Percentiles rank a stretch among this genome's conserved stretches.
These are phyloP conservation scores for Polylopha cassiicola DNA, from an alignment of 2,888 invertebrate genomes.

Conservation along the genomic window DNA sequence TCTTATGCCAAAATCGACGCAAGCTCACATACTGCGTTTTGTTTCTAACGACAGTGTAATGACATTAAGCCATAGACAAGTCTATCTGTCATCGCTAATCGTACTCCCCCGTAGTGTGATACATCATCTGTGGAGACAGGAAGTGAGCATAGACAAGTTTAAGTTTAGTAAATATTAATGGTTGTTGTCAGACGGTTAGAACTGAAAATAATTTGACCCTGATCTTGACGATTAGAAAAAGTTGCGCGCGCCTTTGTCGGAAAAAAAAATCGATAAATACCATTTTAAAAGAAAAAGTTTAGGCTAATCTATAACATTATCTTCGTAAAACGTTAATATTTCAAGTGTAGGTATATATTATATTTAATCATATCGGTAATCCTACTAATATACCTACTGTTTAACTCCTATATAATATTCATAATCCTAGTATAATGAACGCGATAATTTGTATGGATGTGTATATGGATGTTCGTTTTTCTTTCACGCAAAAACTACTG, in stretches of 20 bases:
- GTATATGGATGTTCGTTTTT: too few species aligned
- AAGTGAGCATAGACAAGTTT: conserved; percentile 20
- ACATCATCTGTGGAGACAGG: conserved; percentile 34
- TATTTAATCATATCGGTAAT: too few species aligned
- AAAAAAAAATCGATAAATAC: too few species aligned
- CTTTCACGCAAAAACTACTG: too few species aligned
- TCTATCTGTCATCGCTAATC: conserved; percentile 57
- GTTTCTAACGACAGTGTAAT: conserved; percentile 38
- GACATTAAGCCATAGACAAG: conserved; percentile 52
- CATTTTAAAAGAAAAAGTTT: conserved; percentile 7
- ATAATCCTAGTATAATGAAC: too few species aligned
- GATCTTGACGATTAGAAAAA: conserved; percentile 6
- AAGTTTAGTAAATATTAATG: conserved; percentile 22
- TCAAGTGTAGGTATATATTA: too few species aligned
- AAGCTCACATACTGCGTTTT: conserved; percentile 22
- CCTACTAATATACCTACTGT: too few species aligned
- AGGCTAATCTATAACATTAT: too few species aligned
- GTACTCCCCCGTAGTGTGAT: conserved; percentile 35
- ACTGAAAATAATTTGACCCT: conserved; percentile 15
- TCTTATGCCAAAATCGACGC: not conserved
- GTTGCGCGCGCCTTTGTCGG: too few species aligned
- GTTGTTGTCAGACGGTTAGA: conserved; percentile 18
- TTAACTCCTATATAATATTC: too few species aligned
- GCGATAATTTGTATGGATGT: too few species aligned
- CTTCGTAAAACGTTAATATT: too few species aligned